These are phyloP conservation scores for Pelecanus crispus DNA, from an alignment of 2,113 vertebrate genomes.

Conservation along the genomic window DNA sequence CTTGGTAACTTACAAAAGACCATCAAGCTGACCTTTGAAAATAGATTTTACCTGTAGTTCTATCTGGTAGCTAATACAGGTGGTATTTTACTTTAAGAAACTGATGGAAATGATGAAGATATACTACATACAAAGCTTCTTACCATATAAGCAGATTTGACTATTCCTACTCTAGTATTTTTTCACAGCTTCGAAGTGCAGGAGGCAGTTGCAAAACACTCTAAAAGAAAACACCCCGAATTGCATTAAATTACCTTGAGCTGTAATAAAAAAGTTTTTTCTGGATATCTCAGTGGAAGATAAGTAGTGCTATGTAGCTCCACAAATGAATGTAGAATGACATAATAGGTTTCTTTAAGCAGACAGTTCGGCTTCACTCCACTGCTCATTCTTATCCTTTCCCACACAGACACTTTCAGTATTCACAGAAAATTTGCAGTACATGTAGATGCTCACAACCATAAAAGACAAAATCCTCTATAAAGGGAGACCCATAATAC, in stretches of 20 bases:
- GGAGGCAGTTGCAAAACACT: background rate
- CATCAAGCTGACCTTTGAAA: slow-evolving; percentile 5
- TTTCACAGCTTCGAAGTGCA: background rate
- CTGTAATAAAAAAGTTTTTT: background rate
- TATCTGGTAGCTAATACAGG: background rate
- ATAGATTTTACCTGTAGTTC: background rate
- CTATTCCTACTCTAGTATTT: background rate
- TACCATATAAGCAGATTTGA: slow-evolving; percentile 3
- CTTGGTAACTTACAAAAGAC: background rate
- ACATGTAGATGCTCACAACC: background rate
- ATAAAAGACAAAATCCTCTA: background rate
- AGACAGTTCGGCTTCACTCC: background rate
- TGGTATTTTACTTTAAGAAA: background rate
- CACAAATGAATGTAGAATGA: background rate
- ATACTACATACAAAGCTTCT: background rate
- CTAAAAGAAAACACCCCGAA: background rate
- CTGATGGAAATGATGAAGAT: background rate
- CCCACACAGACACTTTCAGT: background rate
- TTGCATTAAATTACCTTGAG: background rate
- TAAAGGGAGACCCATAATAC: background rate
- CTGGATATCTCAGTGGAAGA: background rate
- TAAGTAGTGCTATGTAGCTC: background rate
- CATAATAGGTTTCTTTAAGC: background rate
- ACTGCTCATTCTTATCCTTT: background rate
- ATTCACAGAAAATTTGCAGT: background rate